These are phyloP conservation scores for Agonopterix alstromeriana DNA, from an alignment of 2,888 invertebrate species.

Conservation along the genomic window DNA sequence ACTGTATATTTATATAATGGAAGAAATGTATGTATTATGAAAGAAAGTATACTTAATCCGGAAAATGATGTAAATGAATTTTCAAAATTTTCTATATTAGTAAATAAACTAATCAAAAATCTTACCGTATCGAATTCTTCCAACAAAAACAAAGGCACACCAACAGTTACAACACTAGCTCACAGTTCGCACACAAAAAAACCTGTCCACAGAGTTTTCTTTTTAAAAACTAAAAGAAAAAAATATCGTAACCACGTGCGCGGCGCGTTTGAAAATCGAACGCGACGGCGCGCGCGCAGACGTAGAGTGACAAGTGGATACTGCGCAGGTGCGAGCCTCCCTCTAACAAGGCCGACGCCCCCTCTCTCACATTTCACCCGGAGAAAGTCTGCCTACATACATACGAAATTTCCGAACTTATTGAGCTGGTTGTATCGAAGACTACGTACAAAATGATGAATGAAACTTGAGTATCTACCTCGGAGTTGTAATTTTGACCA, in stretches of 20 bases:
- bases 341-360: constrained; percentile 73
- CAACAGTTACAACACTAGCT: constrained; percentile 32
- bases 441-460: constrained; percentile 35
- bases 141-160: constrained; percentile 29
- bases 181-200: constrained; percentile 56
- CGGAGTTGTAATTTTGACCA: no score
- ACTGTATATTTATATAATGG: no score
- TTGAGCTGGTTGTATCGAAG: constrained; percentile 52
- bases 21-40: no score
- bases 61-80: no score
- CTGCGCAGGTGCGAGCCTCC: constrained; percentile 69
- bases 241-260: constrained; percentile 47
- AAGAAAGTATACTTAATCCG: no score
- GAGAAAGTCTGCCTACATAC: constrained; percentile 76
- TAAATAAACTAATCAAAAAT: constrained; percentile 8
- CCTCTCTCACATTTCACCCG: constrained; percentile 61
- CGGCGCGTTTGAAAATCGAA: constrained; percentile 36
- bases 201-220: constrained; percentile 25
- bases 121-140: constrained; percentile 41
- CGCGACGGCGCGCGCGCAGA: constrained; percentile 66
- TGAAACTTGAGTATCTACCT: constrained; percentile 17
- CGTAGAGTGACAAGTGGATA: constrained; percentile 62
- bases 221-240: constrained; percentile 11
- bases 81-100: background rate
- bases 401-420: constrained; percentile 73